Evolutionary conservation across 2,888 invertebrate species (phyloP).

Genomic region (Pseudoips prasinana): DNA sequence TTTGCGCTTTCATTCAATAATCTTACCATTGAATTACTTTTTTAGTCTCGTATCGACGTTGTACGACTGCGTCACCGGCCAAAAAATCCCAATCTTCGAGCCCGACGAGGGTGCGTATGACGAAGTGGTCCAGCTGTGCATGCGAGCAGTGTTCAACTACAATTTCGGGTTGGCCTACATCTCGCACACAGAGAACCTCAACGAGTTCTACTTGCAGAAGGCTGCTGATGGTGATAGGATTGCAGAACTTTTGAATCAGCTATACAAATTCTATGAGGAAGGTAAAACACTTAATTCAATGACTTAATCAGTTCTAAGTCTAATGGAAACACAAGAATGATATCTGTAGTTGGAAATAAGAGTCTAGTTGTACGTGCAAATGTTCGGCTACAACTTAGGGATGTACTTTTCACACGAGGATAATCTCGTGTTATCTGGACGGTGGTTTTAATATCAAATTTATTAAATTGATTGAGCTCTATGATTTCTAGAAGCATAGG

Average conservation of each 20-base stretch:
- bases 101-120: slow-evolving; percentile 80
- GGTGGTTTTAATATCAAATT: too few species aligned
- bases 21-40: too few species aligned
- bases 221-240: slow-evolving; percentile 70
- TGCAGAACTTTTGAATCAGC: slow-evolving; percentile 78
- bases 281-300: slow-evolving; percentile 39
- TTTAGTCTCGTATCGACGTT: slow-evolving; percentile 85
- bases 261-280: slow-evolving; percentile 80
- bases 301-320: too few species aligned
- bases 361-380: too few species aligned
- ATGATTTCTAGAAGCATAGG: too few species aligned
- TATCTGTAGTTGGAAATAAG: too few species aligned
- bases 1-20: too few species aligned
- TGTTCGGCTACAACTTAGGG: too few species aligned
- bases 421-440: too few species aligned
- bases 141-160: slow-evolving; percentile 83
- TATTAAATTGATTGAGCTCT: too few species aligned
- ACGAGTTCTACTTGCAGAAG: slow-evolving; percentile 85
- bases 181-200: slow-evolving; percentile 80
- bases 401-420: too few species aligned
- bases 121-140: slow-evolving; percentile 79
- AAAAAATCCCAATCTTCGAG: slow-evolving; percentile 71
- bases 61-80: slow-evolving; percentile 75
- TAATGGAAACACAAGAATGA: slow-evolving; percentile 1
- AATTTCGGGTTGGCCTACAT: slow-evolving; percentile 82